These are phyloP conservation scores for Eilema depressum DNA, from an alignment of 2,888 invertebrate species.

Conservation along the genomic window DNA sequence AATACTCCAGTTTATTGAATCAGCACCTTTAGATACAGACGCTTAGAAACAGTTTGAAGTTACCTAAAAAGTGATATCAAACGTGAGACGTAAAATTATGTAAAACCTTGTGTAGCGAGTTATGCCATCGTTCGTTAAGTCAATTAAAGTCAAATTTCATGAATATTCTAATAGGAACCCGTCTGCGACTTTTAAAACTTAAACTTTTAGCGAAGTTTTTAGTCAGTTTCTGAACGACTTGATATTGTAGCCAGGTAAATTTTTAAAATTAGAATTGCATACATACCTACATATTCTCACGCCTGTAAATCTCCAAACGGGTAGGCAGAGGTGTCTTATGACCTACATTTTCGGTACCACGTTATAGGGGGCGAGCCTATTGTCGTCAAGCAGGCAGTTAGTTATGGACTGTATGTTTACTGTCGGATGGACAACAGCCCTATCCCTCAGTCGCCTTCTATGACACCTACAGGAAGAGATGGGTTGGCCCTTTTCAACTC, in stretches of 20 bases:
- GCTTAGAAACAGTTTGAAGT: not conserved
- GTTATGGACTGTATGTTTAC: too few species aligned
- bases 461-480: too few species aligned
- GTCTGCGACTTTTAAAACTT: not conserved
- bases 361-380: too few species aligned
- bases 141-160: slow-evolving; percentile 1
- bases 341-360: too few species aligned
- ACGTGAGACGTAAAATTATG: slow-evolving; percentile 20
- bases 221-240: not conserved
- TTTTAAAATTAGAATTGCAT: not conserved
- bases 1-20: too few species aligned
- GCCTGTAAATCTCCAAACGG: too few species aligned
- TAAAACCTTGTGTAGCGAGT: not conserved
- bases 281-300: too few species aligned
- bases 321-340: too few species aligned
- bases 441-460: too few species aligned
- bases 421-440: too few species aligned
- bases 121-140: slow-evolving; percentile 16
- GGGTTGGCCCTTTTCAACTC: too few species aligned
- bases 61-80: not conserved
- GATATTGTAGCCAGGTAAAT: not conserved
- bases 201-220: not conserved
- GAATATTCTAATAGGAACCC: slow-evolving; percentile 8
- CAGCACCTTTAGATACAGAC: not conserved
- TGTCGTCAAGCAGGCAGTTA: too few species aligned